Percentiles rank a stretch among this genome's conserved stretches.
These are phyloP conservation scores for Triops longicaudatus DNA, from an alignment of 1,140 invertebrate genomes.

Conservation along the genomic window DNA sequence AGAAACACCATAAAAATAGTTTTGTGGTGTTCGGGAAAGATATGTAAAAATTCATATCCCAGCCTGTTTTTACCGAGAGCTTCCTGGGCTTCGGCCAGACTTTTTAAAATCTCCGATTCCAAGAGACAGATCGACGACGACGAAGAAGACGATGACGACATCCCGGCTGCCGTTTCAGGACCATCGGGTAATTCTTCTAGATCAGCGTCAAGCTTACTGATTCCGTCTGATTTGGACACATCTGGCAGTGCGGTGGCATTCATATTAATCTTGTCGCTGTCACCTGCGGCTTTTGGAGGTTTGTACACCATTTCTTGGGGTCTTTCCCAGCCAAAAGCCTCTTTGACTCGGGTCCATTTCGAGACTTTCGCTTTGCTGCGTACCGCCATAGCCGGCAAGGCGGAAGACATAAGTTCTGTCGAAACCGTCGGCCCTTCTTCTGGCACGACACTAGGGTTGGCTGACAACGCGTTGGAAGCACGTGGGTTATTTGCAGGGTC, in stretches of 20 bases:
- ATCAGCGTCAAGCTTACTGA: constrained; percentile 19
- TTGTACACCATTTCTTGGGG: constrained; percentile 18
- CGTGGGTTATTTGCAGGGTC: constrained; percentile 28
- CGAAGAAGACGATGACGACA: constrained; percentile 33
- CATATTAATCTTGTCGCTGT: constrained; percentile 2
- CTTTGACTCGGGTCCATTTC: constrained; percentile 73
- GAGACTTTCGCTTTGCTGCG: constrained; percentile 49
- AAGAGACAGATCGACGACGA: constrained; percentile 39
- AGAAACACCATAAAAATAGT: not conserved
- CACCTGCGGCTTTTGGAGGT: not conserved
- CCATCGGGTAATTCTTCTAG: constrained; percentile 27
- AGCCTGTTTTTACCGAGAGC: constrained; percentile 18
- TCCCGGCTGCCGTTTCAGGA: constrained; percentile 17
- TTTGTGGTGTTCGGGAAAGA: not conserved
- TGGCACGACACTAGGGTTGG: not conserved
- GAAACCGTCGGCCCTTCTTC: not conserved
- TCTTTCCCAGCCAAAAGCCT: constrained; percentile 66
- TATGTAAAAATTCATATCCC: not conserved
- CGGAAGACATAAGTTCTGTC: not conserved
- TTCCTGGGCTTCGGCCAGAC: constrained; percentile 27
- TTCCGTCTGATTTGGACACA: not conserved
- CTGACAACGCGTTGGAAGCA: constrained; percentile 2
- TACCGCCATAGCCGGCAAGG: constrained; percentile 18
- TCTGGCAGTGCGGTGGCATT: constrained; percentile 16
- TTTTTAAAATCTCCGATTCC: constrained; percentile 27